A percentile compares a stretch with the other conserved stretches of the same genome.
These are phyloP conservation scores for Oligia latruncula DNA, from an alignment of 2,888 invertebrate species.

Conservation along the genomic window DNA sequence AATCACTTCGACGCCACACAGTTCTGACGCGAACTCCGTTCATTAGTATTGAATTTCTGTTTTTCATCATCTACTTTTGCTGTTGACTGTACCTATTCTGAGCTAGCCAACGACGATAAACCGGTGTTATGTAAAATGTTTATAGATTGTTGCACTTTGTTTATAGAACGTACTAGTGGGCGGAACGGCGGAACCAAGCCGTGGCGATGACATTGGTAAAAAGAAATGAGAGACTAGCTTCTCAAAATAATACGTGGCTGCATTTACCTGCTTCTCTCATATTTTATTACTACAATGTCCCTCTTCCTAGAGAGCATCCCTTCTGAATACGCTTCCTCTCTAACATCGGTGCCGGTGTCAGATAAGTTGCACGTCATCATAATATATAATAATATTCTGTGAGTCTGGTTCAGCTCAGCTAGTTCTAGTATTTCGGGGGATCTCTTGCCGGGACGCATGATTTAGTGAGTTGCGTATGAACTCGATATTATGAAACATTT, in stretches of 20 bases:
- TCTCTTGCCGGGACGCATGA: neutral
- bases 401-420: no score
- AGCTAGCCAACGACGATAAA: neutral
- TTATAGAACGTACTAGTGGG: conserved; percentile 4
- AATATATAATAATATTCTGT: neutral
- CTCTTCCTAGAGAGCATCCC: neutral
- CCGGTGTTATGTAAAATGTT: conserved; percentile 5
- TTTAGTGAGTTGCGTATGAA: neutral
- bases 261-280: neutral
- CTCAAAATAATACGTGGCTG: neutral
- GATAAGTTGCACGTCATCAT: no score
- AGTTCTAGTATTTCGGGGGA: neutral
- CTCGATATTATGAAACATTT: neutral
- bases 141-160: conserved; percentile 16
- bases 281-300: neutral
- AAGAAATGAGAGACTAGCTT: neutral
- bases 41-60: no score
- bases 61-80: no score
- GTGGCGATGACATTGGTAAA: neutral
- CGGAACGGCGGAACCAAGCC: conserved; percentile 6
- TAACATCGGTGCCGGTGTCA: neutral
- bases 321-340: neutral
- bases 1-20: no score
- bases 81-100: neutral
- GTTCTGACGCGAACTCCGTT: no score